Base-by-base conservation (phyloP, 2,113 vertebrate genomes). In the Nettapus auritus region DNA sequence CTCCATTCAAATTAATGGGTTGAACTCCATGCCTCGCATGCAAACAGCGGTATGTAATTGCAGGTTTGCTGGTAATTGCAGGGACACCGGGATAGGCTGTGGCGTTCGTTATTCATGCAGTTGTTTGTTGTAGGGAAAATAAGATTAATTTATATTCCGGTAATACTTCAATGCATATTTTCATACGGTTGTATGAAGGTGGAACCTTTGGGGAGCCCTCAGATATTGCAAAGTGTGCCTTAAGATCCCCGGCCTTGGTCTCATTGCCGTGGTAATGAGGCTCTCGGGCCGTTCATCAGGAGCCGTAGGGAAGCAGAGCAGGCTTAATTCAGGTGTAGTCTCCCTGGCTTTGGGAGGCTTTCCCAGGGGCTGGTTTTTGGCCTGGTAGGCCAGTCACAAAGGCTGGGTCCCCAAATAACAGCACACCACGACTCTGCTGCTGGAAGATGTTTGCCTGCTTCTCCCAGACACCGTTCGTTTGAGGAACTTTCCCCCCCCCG, bases 261-360 rank as follows among this genome's bases (percentile, higher is more conserved):
- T 62, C 25, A 6, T 12, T 3, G 28, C 53, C 0, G 3, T 9
- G 29, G 56, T 8, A 3, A 31, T 1, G 34, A 55, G 44, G 62
- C 42, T 55, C 29, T 66, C 19, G 22, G 46, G 5, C 36, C 11
- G 3, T 28, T 40, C 46, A 0, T 18, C 33, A 16, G 28, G 33
- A 46, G 4, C 22, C 23, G 14, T 38, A 6, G 33, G 1, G 3
- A 29, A 59, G 31, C 33, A 12, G 52, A n/a, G 56, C 2, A 5
- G 46, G 22, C 46, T 48, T 48, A 48, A 22, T 48, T 48, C 46
- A 48, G 46, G 46, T 48, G 46, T 48, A 48, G 22, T 48, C 46
- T 48, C 46, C 46, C 46, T 48, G 46, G 46, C 46, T 48, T 48
- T 48, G 46, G 20, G 20, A 48, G 46, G 46, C 46, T 48, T 48